These are phyloP conservation scores for Oophaga pumilio DNA, from an alignment of 2,113 vertebrate genomes.

Conservation along the genomic window DNA sequence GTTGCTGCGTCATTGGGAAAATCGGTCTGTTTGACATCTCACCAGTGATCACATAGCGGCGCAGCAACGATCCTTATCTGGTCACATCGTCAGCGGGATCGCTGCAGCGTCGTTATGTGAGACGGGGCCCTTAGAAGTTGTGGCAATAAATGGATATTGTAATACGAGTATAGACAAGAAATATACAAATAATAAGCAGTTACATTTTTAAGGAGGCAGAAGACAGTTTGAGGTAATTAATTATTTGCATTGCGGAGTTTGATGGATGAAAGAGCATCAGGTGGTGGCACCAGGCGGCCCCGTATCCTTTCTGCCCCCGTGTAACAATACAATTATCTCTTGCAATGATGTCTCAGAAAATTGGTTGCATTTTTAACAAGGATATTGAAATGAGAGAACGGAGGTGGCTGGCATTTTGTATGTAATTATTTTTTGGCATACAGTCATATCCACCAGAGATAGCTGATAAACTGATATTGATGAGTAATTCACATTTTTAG, in stretches of 20 bases:
- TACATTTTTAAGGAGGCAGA: background rate
- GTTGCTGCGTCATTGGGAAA: no score
- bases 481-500: slow-evolving; percentile 36
- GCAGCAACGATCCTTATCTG: no score
- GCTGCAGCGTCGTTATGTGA: no score
- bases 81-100: no score
- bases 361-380: slow-evolving; percentile 41
- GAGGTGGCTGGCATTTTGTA: slow-evolving; percentile 13
- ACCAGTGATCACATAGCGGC: no score
- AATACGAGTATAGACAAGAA: background rate
- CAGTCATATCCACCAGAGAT: slow-evolving; percentile 19
- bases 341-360: slow-evolving; percentile 15
- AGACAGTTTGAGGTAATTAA: slow-evolving; percentile 6
- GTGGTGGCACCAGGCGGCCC: background rate
- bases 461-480: slow-evolving; percentile 32
- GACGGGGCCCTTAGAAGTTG: no score
- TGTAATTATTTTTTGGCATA: slow-evolving; percentile 38
- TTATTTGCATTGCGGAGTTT: slow-evolving; percentile 19
- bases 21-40: no score
- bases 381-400: slow-evolving; percentile 29
- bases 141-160: background rate
- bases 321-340: slow-evolving; percentile 37
- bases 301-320: slow-evolving; percentile 12
- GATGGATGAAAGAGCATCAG: slow-evolving; percentile 37
- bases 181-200: background rate